A percentile compares a stretch with the other conserved stretches of the same genome.
phyloP scores from a whole-genome alignment of 2,797 vertebrate genomes.

The Enteromius trimaculatus region DNA sequence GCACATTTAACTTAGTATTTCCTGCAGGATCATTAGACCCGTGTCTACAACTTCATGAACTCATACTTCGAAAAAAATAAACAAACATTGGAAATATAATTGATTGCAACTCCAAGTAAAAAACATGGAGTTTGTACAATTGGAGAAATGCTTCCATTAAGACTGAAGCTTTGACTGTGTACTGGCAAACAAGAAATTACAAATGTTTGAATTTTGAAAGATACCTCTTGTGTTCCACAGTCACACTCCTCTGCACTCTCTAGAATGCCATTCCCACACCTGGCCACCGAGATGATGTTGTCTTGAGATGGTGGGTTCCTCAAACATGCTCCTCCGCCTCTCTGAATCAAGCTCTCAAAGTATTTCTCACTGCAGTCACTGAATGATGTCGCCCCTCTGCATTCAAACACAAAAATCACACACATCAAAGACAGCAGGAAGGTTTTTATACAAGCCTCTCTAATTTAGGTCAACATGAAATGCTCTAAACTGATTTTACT shows the following conservation, averaged over 20 bases:
- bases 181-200: neutral
- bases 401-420: slow-evolving; percentile 16
- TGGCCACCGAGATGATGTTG: slow-evolving; percentile 70
- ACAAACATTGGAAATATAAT: neutral
- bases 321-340: slow-evolving; percentile 83
- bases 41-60: neutral
- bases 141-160: neutral
- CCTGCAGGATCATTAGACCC: neutral
- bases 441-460: neutral
- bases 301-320: slow-evolving; percentile 79
- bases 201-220: neutral
- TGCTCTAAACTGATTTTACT: neutral
- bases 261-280: slow-evolving; percentile 85
- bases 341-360: slow-evolving; percentile 80
- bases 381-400: slow-evolving; percentile 78
- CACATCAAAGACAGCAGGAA: neutral
- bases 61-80: neutral
- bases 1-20: neutral
- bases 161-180: neutral
- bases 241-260: slow-evolving; percentile 87
- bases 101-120: neutral
- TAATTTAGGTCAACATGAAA: neutral
- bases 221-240: slow-evolving; percentile 85
- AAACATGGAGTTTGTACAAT: neutral
- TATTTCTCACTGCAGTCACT: slow-evolving; percentile 82